These are phyloP conservation scores for Thripadectes ignobilis DNA, from an alignment of 2,797 vertebrate species.

Conservation along the genomic window DNA sequence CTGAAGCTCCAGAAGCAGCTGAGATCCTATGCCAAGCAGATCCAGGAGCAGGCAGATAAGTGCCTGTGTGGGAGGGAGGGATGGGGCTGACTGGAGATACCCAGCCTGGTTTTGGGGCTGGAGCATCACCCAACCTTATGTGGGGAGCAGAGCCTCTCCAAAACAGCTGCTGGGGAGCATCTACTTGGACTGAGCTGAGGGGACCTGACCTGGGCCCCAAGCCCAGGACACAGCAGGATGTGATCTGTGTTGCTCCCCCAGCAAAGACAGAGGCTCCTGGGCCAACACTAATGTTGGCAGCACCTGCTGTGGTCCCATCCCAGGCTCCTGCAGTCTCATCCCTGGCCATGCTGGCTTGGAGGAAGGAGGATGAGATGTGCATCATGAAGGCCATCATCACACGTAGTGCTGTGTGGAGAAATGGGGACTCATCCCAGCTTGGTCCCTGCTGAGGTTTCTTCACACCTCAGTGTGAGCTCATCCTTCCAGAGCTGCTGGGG, in stretches of 20 bases:
- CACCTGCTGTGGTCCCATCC: background rate
- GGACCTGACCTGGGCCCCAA: background rate
- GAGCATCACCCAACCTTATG: fast-evolving
- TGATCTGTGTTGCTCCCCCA: background rate
- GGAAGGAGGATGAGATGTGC: conserved; percentile 78
- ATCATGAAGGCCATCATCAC: conserved; percentile 84
- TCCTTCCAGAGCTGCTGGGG: background rate
- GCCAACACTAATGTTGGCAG: background rate
- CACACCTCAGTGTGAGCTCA: background rate
- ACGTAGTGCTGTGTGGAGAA: conserved; percentile 58
- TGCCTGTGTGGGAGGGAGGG: no score
- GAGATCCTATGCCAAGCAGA: conserved; percentile 67
- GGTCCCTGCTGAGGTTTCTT: background rate
- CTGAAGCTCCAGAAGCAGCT: conserved; percentile 76
- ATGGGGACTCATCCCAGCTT: background rate
- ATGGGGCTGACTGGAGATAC: background rate
- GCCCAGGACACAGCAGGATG: background rate
- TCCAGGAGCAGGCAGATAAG: conserved; percentile 70
- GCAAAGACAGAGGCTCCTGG: background rate
- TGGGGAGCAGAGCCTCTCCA: background rate
- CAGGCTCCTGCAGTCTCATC: background rate
- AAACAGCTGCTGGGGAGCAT: background rate
- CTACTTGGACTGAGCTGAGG: background rate
- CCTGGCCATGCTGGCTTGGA: conserved; percentile 78
- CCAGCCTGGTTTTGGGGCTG: background rate